Evolutionary conservation across 1,140 invertebrate species (phyloP).

Genomic region (Ridgeia piscesae): DNA sequence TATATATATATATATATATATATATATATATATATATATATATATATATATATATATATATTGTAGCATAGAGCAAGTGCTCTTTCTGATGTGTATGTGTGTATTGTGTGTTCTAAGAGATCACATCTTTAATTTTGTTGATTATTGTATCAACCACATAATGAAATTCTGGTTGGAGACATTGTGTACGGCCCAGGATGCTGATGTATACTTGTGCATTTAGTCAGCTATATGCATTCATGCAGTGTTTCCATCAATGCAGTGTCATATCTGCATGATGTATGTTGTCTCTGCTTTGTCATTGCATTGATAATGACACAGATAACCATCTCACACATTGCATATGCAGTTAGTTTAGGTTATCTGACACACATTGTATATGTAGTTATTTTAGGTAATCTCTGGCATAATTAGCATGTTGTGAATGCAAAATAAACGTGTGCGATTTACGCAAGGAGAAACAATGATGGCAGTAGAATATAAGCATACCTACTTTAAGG

Average conservation of each 20-base stretch:
- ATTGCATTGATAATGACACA: neutral
- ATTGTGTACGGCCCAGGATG: neutral
- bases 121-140: no score
- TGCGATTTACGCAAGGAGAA: neutral
- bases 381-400: neutral
- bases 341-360: neutral
- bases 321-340: neutral
- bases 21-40: no score
- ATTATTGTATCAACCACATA: no score
- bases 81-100: no score
- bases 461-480: neutral
- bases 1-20: no score
- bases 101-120: no score
- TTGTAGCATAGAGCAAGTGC: no score
- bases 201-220: neutral
- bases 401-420: neutral
- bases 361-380: no score
- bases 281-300: neutral
- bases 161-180: neutral
- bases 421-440: neutral
- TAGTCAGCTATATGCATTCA: conserved; percentile 9
- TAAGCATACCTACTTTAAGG: neutral
- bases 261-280: neutral
- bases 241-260: neutral
- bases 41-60: no score